phyloP scores from a whole-genome alignment of 2,888 invertebrate genomes.

The Amphiduros pacificus region DNA sequence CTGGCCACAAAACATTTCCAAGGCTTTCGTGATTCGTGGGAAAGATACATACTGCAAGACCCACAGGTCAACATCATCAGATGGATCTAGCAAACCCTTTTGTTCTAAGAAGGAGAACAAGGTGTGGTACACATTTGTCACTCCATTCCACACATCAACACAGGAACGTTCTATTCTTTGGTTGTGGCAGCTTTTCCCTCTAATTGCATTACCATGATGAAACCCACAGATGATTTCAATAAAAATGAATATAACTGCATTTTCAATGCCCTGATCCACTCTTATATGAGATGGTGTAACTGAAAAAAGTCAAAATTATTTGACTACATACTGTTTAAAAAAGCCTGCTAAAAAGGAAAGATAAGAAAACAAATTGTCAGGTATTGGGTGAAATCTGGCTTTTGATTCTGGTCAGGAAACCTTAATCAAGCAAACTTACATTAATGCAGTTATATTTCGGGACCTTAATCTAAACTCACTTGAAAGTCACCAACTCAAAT shows the following conservation, averaged over 20 bases:
- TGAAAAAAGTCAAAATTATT: no score
- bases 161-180: constrained; percentile 31
- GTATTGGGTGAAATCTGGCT: no score
- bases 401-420: no score
- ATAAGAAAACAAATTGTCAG: no score
- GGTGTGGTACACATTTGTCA: constrained; percentile 6
- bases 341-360: no score
- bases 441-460: no score
- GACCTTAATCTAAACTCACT: no score
- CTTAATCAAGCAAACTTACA: no score
- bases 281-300: constrained; percentile 29
- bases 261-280: constrained; percentile 30
- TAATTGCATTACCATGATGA: constrained; percentile 23
- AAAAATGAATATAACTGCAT: constrained; percentile 11
- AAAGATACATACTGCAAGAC: constrained; percentile 18
- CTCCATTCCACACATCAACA: constrained; percentile 27
- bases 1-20: constrained; percentile 9
- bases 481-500: no score
- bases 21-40: constrained; percentile 9
- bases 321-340: no score
- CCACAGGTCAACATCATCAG: constrained; percentile 18
- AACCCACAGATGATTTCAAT: constrained; percentile 26
- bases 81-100: no score
- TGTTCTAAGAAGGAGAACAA: constrained; percentile 26
- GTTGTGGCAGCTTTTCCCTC: constrained; percentile 31